Conservation (phyloP, 2,113 vertebrate species). For the Cheilinus undulatus region DNA sequence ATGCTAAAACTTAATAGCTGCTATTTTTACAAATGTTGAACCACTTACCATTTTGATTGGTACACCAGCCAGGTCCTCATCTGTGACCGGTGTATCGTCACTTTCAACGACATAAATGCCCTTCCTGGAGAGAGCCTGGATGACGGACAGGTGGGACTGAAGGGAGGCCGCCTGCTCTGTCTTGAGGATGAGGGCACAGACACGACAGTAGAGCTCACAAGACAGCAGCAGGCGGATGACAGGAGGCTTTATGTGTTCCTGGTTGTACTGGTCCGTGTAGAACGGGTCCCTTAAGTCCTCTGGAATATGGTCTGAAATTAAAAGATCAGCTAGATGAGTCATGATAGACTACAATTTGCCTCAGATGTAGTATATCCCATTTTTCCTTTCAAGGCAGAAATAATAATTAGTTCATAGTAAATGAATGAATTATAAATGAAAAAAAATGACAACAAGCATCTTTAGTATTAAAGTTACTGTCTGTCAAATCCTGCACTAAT, state of each 20-base stretch:
- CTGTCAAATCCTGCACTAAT: background rate
- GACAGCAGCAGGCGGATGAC: slow-evolving; percentile 93
- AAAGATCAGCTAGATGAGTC: background rate
- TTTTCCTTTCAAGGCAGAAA: background rate
- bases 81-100: slow-evolving; percentile 91
- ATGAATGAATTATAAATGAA: background rate
- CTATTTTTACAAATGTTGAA: no score
- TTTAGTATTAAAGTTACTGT: no score
- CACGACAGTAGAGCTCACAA: slow-evolving; percentile 95
- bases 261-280: slow-evolving; percentile 97
- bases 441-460: background rate
- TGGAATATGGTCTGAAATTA: slow-evolving; percentile 91
- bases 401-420: background rate
- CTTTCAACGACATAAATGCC: slow-evolving; percentile 98
- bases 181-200: slow-evolving; percentile 94
- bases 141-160: slow-evolving; percentile 93
- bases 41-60: slow-evolving; percentile 97
- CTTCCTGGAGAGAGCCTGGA: slow-evolving; percentile 93
- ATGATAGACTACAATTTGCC: no score
- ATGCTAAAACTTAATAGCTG: no score
- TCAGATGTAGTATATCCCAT: no score
- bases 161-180: slow-evolving; percentile 93
- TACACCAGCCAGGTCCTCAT: slow-evolving; percentile 87
- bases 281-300: slow-evolving; percentile 96
- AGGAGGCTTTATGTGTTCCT: slow-evolving; percentile 97